Conservation (phyloP, 2,113 vertebrate genomes). For the Pseudonaja textilis region DNA sequence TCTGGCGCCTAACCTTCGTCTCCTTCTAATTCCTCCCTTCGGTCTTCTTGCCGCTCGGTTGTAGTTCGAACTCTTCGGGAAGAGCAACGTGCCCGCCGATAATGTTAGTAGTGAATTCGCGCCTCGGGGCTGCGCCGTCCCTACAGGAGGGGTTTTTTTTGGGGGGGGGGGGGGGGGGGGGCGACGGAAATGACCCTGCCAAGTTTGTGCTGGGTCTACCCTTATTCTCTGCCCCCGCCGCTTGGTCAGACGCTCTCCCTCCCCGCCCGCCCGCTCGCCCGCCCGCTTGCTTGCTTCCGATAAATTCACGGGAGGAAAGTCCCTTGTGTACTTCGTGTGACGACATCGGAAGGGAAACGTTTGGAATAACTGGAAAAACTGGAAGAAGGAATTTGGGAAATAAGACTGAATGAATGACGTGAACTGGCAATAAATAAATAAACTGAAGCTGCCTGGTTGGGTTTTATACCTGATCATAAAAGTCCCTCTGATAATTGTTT, state of each 20-base stretch:
- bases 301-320: not conserved
- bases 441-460: not conserved
- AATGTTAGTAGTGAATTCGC: not conserved
- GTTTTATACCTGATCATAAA: not conserved
- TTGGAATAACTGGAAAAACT: not conserved
- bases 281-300: not conserved
- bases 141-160: too few relatives aligned
- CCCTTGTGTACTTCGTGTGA: not conserved
- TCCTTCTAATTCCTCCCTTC: not conserved
- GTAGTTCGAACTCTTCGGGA: not conserved
- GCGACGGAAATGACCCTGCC: not conserved
- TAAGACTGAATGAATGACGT: not conserved
- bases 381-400: not conserved
- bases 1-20: not conserved
- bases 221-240: not conserved
- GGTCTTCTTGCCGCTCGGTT: rapidly evolving
- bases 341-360: not conserved
- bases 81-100: not conserved
- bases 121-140: not conserved
- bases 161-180: not conserved
- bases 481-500: not conserved
- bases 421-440: not conserved
- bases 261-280: not conserved
- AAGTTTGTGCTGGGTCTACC: not conserved
- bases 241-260: not conserved